Conservation (phyloP, 2,113 vertebrate genomes). For the Lamprotornis superbus region DNA sequence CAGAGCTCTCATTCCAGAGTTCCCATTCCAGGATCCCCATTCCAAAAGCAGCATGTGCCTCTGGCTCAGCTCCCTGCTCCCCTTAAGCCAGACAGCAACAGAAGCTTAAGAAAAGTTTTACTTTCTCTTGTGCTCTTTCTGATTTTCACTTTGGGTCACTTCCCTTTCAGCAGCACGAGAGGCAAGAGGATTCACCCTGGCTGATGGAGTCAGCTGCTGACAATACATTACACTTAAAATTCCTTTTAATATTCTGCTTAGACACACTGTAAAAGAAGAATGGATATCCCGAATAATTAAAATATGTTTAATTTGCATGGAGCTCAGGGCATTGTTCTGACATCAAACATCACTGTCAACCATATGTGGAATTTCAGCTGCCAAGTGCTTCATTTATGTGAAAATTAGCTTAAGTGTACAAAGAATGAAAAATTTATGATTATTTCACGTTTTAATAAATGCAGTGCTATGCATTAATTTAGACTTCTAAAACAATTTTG, state of each 20-base stretch:
- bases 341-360: conserved; percentile 86
- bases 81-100: background rate
- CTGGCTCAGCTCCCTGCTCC: background rate
- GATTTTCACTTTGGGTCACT: background rate
- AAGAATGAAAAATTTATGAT: conserved; percentile 92
- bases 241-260: conserved; percentile 66
- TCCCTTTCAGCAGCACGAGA: background rate
- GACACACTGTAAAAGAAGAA: conserved; percentile 59
- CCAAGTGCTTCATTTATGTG: conserved; percentile 86
- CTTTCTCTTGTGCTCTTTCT: background rate
- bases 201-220: conserved; percentile 10
- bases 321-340: conserved; percentile 83
- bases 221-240: conserved; percentile 60
- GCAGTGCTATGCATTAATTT: conserved; percentile 87
- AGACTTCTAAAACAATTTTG: conserved; percentile 81
- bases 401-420: conserved; percentile 89
- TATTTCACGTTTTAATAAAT: conserved; percentile 88
- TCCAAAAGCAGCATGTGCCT: background rate
- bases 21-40: background rate
- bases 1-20: background rate
- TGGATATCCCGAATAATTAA: conserved; percentile 81
- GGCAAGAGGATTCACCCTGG: background rate
- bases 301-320: conserved; percentile 80
- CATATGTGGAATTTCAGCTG: conserved; percentile 78
- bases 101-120: background rate